These are phyloP conservation scores for Stomatorhinus ivindoensis DNA, from an alignment of 2,113 vertebrate species.

Conservation along the genomic window DNA sequence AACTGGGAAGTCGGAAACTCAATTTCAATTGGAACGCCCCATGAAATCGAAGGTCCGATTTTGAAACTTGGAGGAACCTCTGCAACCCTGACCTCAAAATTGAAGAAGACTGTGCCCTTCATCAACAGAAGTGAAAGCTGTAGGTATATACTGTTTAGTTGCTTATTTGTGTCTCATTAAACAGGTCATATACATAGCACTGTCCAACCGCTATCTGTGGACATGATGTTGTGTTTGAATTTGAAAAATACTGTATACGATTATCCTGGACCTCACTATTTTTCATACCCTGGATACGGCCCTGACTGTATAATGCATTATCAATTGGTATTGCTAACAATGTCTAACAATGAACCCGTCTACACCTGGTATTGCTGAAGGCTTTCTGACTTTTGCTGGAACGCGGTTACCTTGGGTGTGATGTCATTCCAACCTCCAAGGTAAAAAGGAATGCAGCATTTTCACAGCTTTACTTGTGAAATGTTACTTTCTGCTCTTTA, in stretches of 20 bases:
- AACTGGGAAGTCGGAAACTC: background rate
- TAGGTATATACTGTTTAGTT: background rate
- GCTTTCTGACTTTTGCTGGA: background rate
- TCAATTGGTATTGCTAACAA: background rate
- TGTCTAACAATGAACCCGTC: background rate
- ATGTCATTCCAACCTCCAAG: background rate
- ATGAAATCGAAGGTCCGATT: background rate
- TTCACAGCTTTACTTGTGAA: background rate
- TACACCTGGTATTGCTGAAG: background rate
- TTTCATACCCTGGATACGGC: too few species aligned
- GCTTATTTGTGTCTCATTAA: background rate
- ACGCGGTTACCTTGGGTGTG: background rate
- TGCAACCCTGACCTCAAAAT: background rate
- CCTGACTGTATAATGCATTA: background rate
- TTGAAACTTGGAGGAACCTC: background rate
- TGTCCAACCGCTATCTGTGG: background rate
- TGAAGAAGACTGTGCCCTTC: background rate
- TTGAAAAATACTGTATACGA: too few species aligned
- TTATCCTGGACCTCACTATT: too few species aligned
- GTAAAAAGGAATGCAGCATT: background rate
- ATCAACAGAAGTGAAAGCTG: background rate
- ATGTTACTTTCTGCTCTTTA: constrained; percentile 21
- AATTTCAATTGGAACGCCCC: background rate
- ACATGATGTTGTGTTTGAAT: background rate
- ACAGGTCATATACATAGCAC: too few species aligned